Conservation (phyloP, 2,797 vertebrate genomes). For the Molossus alvarezi region DNA sequence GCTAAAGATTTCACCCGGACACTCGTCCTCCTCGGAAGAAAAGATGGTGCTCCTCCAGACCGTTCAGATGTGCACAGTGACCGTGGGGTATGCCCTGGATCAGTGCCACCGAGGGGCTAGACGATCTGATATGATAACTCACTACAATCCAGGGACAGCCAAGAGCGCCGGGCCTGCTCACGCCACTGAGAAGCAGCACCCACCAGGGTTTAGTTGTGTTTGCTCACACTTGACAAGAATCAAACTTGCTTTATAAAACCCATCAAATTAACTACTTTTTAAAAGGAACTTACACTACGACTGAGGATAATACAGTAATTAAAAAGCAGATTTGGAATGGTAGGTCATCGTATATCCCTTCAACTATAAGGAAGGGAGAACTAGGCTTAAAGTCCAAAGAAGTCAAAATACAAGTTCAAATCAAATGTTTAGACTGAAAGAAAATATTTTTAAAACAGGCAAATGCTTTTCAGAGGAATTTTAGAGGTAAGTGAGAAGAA, state of each 20-base stretch:
- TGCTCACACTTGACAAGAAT: not conserved
- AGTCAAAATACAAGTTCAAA: conserved; percentile 36
- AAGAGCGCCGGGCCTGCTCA: not conserved
- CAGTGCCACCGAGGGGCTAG: not conserved
- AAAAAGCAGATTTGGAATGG: not conserved
- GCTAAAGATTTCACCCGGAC: conserved; percentile 43
- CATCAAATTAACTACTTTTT: not conserved
- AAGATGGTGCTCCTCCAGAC: not conserved
- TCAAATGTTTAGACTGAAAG: not conserved
- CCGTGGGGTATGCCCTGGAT: not conserved
- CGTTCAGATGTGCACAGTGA: not conserved
- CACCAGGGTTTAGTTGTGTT: not conserved
- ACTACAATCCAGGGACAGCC: not conserved
- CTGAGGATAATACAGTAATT: not conserved
- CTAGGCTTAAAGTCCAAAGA: conserved; percentile 11
- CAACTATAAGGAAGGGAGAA: not conserved
- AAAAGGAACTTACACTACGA: not conserved
- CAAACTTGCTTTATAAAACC: conserved; percentile 28
- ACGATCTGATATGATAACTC: not conserved
- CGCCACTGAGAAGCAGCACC: not conserved
- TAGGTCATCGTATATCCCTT: not conserved
- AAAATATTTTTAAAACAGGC: not conserved
- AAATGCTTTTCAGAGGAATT: not conserved
- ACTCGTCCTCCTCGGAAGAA: not conserved
- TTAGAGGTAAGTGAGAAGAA: not conserved